Evolutionary conservation across 2,113 vertebrate genomes (phyloP).

Genomic region (Hystrix cristata): DNA sequence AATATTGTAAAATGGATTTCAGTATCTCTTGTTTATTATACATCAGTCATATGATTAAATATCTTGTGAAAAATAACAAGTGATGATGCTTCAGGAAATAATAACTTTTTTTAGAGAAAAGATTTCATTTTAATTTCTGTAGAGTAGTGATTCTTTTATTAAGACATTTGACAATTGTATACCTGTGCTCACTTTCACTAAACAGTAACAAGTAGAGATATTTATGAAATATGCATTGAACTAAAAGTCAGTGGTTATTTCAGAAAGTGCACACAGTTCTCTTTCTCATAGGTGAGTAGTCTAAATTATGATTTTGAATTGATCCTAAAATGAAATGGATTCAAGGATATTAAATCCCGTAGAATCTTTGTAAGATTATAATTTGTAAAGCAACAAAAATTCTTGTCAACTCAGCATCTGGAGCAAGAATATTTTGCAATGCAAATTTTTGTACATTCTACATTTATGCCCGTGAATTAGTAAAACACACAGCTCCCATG

Average conservation of each 20-base stretch:
- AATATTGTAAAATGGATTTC: not conserved
- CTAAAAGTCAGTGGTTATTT: not conserved
- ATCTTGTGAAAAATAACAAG: not conserved
- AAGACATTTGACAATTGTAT: slow-evolving; percentile 4
- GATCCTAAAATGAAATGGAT: slow-evolving; percentile 7
- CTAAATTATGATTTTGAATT: slow-evolving; percentile 1
- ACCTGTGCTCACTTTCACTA: not conserved
- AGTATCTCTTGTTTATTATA: not conserved
- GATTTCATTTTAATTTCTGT: slow-evolving; percentile 24
- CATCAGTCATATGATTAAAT: not conserved
- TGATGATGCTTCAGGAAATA: not conserved
- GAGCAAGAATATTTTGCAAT: slow-evolving; percentile 63
- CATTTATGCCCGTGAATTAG: slow-evolving; percentile 55
- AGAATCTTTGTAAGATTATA: not conserved
- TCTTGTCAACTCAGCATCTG: slow-evolving; percentile 63
- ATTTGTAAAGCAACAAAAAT: slow-evolving; percentile 59
- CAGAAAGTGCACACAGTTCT: not conserved
- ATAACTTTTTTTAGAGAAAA: not conserved
- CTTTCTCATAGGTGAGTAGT: not conserved
- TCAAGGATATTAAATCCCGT: not conserved
- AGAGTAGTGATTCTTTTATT: slow-evolving; percentile 50
- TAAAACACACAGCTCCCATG: slow-evolving; percentile 32
- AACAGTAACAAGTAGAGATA: not conserved
- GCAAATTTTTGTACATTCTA: slow-evolving; percentile 60
- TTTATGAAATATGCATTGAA: not conserved